Evolutionary conservation across 2,888 invertebrate genomes (phyloP).

Genomic region (Microdon myrmicae): DNA sequence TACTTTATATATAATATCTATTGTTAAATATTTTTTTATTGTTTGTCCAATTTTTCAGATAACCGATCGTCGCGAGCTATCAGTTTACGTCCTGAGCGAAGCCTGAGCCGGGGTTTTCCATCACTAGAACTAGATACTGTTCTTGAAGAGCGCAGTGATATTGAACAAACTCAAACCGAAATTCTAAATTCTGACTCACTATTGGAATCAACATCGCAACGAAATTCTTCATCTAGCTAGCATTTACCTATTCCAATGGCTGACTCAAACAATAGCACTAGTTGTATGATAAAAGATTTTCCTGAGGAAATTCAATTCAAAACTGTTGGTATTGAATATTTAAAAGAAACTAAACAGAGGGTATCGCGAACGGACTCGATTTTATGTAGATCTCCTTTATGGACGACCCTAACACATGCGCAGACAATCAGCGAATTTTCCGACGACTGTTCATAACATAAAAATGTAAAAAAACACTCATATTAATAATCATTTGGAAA

Average conservation of each 20-base stretch:
- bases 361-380: slow-evolving; percentile 55
- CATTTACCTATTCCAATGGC: slow-evolving; percentile 57
- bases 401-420: slow-evolving; percentile 83
- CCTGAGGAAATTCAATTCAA: slow-evolving; percentile 19
- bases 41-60: slow-evolving; percentile 58
- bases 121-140: slow-evolving; percentile 85
- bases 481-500: no score
- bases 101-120: slow-evolving; percentile 79
- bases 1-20: background rate
- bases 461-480: no score
- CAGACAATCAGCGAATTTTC: slow-evolving; percentile 69
- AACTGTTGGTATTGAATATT: slow-evolving; percentile 20
- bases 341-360: slow-evolving; percentile 22
- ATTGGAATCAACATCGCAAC: slow-evolving; percentile 61
- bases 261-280: slow-evolving; percentile 28
- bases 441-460: slow-evolving; percentile 30
- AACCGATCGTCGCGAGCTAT: slow-evolving; percentile 72
- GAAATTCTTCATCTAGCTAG: slow-evolving; percentile 63
- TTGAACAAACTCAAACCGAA: slow-evolving; percentile 74
- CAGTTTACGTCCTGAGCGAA: slow-evolving; percentile 73
- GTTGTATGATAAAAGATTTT: slow-evolving; percentile 7
- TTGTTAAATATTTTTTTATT: slow-evolving; percentile 1
- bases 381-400: slow-evolving; percentile 78
- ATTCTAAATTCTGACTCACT: slow-evolving; percentile 65
- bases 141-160: slow-evolving; percentile 83